Conservation (phyloP, 2,888 invertebrate species). For the Ellobium chinense region DNA sequence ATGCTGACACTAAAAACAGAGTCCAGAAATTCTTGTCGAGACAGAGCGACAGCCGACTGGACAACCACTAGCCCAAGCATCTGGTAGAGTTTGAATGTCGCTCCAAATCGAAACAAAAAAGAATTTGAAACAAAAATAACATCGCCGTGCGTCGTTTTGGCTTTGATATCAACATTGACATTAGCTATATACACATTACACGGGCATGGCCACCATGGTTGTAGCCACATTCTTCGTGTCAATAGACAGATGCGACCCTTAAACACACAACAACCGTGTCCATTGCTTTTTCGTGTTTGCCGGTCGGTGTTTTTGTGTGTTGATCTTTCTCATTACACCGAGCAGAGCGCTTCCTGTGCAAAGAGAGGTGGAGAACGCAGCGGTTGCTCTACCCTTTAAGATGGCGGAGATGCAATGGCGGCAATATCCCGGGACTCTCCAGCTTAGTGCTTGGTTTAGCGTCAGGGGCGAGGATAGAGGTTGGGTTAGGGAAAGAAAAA, state of each 20-base stretch:
- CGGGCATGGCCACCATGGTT: not conserved
- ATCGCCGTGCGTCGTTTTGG: not conserved
- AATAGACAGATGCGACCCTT: slow-evolving; percentile 16
- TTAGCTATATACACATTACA: slow-evolving; percentile 12
- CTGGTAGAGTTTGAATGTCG: no score
- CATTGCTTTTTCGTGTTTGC: not conserved
- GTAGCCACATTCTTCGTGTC: slow-evolving; percentile 10
- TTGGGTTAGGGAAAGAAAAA: no score
- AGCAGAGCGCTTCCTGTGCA: slow-evolving; percentile 10
- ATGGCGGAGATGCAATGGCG: no score
- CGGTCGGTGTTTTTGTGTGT: not conserved
- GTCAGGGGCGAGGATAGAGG: no score
- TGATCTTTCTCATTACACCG: slow-evolving; percentile 31
- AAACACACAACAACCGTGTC: not conserved
- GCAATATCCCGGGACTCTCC: no score
- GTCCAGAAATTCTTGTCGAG: no score
- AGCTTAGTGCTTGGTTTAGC: no score
- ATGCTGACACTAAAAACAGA: no score
- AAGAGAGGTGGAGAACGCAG: not conserved
- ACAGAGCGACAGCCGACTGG: no score
- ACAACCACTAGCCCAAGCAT: no score
- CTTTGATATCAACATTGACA: slow-evolving; percentile 20
- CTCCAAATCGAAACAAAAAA: slow-evolving; percentile 6
- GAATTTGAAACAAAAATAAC: slow-evolving; percentile 3
- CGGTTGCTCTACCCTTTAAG: no score